Percentiles rank a stretch among this genome's conserved stretches.
Evolutionary conservation across 2,888 invertebrate species (phyloP).

Genomic region (Nemoura dubitans): DNA sequence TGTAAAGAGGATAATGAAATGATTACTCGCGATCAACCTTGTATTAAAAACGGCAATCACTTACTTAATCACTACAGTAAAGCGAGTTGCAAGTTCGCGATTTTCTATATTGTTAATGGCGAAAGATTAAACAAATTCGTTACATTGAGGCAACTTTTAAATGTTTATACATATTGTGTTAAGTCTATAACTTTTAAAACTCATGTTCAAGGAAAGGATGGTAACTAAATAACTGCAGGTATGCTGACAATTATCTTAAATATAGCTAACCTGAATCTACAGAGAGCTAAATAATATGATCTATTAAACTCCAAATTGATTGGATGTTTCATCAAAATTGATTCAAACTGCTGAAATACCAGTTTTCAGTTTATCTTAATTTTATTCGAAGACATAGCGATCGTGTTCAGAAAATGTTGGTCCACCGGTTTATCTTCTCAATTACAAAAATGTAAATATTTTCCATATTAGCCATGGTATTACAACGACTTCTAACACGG

Average conservation of each 20-base stretch:
- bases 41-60: not conserved
- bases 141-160: not conserved
- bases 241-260: not conserved
- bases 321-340: conserved; percentile 7
- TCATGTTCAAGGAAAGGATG: no score
- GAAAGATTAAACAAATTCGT: not conserved
- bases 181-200: no score
- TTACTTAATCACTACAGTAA: no score
- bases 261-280: not conserved
- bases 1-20: not conserved
- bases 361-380: not conserved
- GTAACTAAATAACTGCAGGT: not conserved
- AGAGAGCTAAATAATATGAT: conserved; percentile 1
- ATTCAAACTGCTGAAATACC: not conserved
- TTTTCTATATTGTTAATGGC: not conserved
- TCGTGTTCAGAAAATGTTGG: conserved; percentile 25
- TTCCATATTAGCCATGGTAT: not conserved
- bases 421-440: conserved; percentile 38
- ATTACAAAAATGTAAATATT: conserved; percentile 37
- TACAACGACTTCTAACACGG: not conserved
- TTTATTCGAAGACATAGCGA: not conserved
- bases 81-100: not conserved
- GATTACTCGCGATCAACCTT: not conserved
- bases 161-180: not conserved
- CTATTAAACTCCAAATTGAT: not conserved